Base-by-base conservation (phyloP, 2,797 vertebrate species). In the Cyprinella venusta region DNA sequence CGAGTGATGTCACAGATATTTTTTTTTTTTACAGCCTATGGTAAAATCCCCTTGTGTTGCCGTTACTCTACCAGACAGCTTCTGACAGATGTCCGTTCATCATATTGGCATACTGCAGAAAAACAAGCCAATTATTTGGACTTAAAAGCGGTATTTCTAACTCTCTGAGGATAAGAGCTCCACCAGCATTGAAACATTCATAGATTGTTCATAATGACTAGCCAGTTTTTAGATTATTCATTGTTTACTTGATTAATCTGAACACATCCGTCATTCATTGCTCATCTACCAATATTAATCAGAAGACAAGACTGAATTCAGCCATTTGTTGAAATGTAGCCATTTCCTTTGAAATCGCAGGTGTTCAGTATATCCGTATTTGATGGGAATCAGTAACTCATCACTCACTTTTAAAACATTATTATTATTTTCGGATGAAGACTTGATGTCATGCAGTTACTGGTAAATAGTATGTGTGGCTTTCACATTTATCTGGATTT, bases 81-180 rank as follows among this genome's bases (percentile, higher is more conserved):
- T 38, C n/a, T 81, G 76, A 67, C 68, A 82, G 68, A 67, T 74
- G 69, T 76, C 59, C 33, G 71, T 79, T 82, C 45, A 59, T 64
- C 15, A 59, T 30, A 67, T 40, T 68, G 80, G 75, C 63, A 56
- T 30, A 40, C 24, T 56, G 24, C 48, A 56, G 71, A 82, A 67
- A 82, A 82, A 67, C 71, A 82, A 67, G 61, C 61, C 12, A 76
- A 76, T 82, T 75, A 76, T 82, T 52, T 76, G 19, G 33, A 67
- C 42, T 67, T 76, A 15, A 67, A 76, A 68, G 80, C 12, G 15
- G 12, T 33, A n/a, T 82, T 68, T 82, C 71, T 67, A 67, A 33
- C 48, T n/a, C 33, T 82, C 71, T 30, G 7, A 79, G 54, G 30
- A 79, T 52, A 67, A 67, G 63, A 33, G 45, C 33, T 76, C 7